These are phyloP conservation scores for Drosophila pseudotalamancana DNA, from an alignment of 2,888 invertebrate genomes.

Conservation along the genomic window DNA sequence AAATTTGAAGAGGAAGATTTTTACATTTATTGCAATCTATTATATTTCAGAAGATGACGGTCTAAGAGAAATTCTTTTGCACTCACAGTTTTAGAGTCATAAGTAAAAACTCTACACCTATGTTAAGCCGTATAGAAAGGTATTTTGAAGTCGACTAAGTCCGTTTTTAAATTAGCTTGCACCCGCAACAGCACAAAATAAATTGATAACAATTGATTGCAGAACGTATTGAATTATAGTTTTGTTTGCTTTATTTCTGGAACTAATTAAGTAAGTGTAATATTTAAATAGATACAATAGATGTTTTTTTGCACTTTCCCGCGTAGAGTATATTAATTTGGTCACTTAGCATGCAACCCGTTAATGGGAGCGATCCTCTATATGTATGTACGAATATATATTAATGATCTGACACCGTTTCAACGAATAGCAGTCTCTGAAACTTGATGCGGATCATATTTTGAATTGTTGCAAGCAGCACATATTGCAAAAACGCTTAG, in stretches of 20 bases:
- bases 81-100: too few species aligned
- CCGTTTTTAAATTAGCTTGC: not conserved
- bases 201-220: not conserved
- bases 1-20: not conserved
- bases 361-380: not conserved
- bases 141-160: not conserved
- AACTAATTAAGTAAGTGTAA: constrained; percentile 50
- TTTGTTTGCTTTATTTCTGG: constrained; percentile 47
- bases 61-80: too few species aligned
- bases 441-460: not conserved
- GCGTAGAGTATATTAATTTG: constrained; percentile 7
- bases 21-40: not conserved
- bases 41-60: too few species aligned
- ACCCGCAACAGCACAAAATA: not conserved
- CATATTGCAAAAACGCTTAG: constrained; percentile 1
- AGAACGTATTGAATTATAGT: not conserved
- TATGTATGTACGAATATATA: constrained; percentile 7
- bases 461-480: not conserved
- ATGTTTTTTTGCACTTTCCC: constrained; percentile 6
- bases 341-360: constrained; percentile 10
- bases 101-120: too few species aligned
- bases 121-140: too few species aligned
- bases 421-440: constrained; percentile 9
- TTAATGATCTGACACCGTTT: constrained; percentile 12
- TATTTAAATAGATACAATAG: constrained; percentile 44